These are phyloP conservation scores for Siniperca undulata DNA, from an alignment of 2,797 vertebrate genomes.

Conservation along the genomic window DNA sequence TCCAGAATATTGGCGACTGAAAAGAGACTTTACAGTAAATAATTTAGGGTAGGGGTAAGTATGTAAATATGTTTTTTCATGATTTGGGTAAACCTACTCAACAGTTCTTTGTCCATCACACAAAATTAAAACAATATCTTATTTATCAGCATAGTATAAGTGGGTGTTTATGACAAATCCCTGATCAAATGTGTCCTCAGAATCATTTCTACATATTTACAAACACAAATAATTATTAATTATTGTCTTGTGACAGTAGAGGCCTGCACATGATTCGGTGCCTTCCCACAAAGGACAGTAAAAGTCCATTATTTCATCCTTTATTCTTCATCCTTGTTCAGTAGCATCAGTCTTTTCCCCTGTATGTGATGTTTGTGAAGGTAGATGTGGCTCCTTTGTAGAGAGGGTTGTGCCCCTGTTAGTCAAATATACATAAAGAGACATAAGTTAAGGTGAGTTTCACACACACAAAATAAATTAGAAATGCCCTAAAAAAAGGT, in stretches of 20 bases:
- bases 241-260: slow-evolving; percentile 81
- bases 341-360: slow-evolving; percentile 86
- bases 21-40: neutral
- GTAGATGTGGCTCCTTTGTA: slow-evolving; percentile 97
- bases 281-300: slow-evolving; percentile 57
- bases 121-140: slow-evolving; percentile 43
- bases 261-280: slow-evolving; percentile 79
- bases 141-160: slow-evolving; percentile 37
- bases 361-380: slow-evolving; percentile 97
- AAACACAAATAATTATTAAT: slow-evolving; percentile 74
- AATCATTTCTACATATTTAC: slow-evolving; percentile 85
- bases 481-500: neutral
- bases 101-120: slow-evolving; percentile 41
- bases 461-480: neutral
- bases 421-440: slow-evolving; percentile 43
- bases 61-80: neutral
- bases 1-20: neutral
- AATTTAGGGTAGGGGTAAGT: too few relatives aligned
- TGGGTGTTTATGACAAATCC: slow-evolving; percentile 53
- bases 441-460: slow-evolving; percentile 11
- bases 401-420: slow-evolving; percentile 94
- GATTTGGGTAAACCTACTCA: slow-evolving; percentile 33
- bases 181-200: slow-evolving; percentile 62
- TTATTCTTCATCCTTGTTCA: slow-evolving; percentile 42
- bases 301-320: slow-evolving; percentile 54